A percentile compares a stretch with the other conserved stretches of the same genome.
Conservation (phyloP, 2,888 invertebrate genomes). For the Heliconius sara region DNA sequence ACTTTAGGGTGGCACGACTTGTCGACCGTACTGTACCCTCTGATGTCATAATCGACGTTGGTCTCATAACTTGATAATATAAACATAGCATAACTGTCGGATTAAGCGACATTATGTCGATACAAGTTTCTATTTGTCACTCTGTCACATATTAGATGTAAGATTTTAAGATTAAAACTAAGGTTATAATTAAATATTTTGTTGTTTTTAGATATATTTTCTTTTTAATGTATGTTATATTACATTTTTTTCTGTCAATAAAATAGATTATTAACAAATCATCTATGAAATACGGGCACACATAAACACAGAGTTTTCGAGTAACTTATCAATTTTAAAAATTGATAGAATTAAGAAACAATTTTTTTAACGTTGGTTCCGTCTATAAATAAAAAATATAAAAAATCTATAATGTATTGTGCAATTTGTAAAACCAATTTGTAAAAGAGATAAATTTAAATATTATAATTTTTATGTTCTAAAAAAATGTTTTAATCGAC, state of each 20-base stretch:
- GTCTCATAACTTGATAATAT: background rate
- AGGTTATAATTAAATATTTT: background rate
- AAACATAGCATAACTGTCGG: constrained; percentile 6
- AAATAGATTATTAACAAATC: no score
- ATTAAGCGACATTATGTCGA: constrained; percentile 16
- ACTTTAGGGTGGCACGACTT: no score
- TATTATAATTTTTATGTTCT: background rate
- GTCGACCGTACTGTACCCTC: no score
- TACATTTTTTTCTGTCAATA: no score
- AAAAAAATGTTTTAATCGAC: background rate
- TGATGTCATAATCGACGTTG: background rate
- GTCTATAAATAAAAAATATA: no score
- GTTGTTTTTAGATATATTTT: background rate
- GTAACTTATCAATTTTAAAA: no score
- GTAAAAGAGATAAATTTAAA: background rate
- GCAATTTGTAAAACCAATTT: background rate
- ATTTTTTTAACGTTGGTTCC: no score
- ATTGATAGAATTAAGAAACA: no score
- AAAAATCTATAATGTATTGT: no score
- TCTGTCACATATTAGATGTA: background rate
- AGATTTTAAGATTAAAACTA: background rate
- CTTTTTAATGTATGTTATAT: background rate
- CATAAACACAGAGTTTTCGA: no score
- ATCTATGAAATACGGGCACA: no score
- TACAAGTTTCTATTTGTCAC: constrained; percentile 6